These are phyloP conservation scores for Salvelinus alpinus DNA, from an alignment of 2,113 vertebrate genomes.

Conservation along the genomic window DNA sequence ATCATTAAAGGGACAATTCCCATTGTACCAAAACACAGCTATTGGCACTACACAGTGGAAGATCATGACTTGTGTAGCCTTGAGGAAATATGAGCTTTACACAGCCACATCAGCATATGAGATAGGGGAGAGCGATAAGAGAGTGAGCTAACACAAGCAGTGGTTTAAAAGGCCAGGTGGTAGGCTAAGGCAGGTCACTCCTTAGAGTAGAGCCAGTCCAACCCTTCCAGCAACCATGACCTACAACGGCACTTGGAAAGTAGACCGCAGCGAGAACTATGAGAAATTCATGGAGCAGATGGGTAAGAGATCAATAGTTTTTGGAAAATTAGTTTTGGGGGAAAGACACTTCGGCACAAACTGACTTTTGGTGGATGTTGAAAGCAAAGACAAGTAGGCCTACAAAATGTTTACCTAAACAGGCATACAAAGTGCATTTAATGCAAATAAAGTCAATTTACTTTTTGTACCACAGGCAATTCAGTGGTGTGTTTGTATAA, in stretches of 20 bases:
- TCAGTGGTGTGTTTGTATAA: no score
- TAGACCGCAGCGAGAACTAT: conserved; percentile 87
- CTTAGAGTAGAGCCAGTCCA: conserved; percentile 36
- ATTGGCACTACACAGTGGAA: no score
- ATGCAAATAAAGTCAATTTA: no score
- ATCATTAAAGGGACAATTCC: no score
- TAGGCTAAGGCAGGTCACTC: conserved; percentile 33
- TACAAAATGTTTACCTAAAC: conserved; percentile 14
- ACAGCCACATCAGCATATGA: conserved; percentile 81
- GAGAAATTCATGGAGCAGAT: conserved; percentile 93
- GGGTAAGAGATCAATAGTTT: conserved; percentile 77
- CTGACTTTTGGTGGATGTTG: neutral
- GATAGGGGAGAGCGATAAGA: conserved; percentile 75
- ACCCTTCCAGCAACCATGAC: conserved; percentile 74
- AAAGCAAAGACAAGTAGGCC: neutral
- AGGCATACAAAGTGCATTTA: no score
- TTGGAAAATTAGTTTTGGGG: no score
- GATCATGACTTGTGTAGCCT: conserved; percentile 6
- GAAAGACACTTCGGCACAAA: conserved; percentile 1
- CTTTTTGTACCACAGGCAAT: no score
- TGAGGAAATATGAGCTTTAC: conserved; percentile 77
- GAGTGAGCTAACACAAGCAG: conserved; percentile 52
- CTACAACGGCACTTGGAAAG: conserved; percentile 87
- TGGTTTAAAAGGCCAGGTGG: conserved; percentile 56
- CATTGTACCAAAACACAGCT: no score